Base-by-base conservation (phyloP, 2,888 invertebrate genomes). In the Odontocolon sp. region DNA sequence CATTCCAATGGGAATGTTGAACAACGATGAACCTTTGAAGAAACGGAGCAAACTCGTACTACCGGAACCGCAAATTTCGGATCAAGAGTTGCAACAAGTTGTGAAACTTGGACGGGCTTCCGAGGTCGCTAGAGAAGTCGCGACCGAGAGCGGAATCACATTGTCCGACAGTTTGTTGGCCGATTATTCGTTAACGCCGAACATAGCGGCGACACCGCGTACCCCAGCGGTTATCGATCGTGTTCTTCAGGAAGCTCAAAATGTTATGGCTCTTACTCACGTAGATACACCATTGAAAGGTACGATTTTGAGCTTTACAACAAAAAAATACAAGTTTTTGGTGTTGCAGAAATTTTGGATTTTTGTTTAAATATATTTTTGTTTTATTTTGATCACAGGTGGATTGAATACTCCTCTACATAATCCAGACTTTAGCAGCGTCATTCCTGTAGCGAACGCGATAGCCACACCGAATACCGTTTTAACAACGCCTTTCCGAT, bases 251-350 rank as follows among this genome's bases (percentile, higher is more conserved):
- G 99, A 99, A 91, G 99, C 99, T 0, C 98, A 99, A 91, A 99
- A 99, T 89, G 96, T 99, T 87, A 98, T 99, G 97, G 99, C 99
- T 0, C 92, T 99, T 16, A 97, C 98, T 0, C 98, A 99, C 90
- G 98, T 98, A 1, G 99, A 99, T 87, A 99, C 99, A 0, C 99
- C 99, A 0, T 91, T 99, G 14, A 99, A 99, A 90, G 96, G 89
- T 87, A 50, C 26, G 36, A 31, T n/a, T n/a, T n/a, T n/a, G n/a
- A n/a, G n/a, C n/a, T n/a, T n/a, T n/a, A n/a, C n/a, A n/a, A n/a
- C 8, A 28, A 71, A 36, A 45, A 14, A 2, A 21, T 33, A 3
- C 23, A 16, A 4, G 4, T n/a, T 45, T 52, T 3, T n/a, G n/a
- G n/a, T n/a, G n/a, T n/a, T n/a, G n/a, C n/a, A n/a, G n/a, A n/a